Conservation (phyloP, 2,888 invertebrate genomes). For the Philereme vetulata region DNA sequence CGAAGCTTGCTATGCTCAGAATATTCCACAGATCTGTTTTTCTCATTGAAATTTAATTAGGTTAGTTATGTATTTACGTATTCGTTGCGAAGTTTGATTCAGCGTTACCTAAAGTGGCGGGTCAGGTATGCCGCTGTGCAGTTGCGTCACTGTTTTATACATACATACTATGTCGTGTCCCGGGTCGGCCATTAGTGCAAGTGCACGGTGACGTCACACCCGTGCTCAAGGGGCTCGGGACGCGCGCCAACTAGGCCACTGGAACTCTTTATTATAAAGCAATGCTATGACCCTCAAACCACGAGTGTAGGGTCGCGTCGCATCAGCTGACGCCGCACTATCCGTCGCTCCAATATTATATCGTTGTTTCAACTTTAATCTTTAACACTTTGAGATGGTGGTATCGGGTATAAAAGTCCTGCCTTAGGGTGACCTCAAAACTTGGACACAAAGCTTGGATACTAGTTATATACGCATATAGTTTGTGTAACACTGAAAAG, state of each 20-base stretch:
- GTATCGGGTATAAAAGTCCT: no score
- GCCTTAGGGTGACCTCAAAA: no score
- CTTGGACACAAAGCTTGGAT: no score
- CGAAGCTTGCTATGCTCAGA: no score
- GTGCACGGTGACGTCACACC: slow-evolving; percentile 59
- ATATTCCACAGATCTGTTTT: no score
- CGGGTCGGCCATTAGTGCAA: slow-evolving; percentile 60
- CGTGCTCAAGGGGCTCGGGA: slow-evolving; percentile 55
- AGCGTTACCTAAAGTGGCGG: slow-evolving; percentile 6
- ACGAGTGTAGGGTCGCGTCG: slow-evolving; percentile 25
- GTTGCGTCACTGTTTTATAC: slow-evolving; percentile 12
- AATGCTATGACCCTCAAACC: slow-evolving; percentile 38
- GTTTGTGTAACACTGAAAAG: no score
- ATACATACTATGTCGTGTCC: slow-evolving; percentile 18
- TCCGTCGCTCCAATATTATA: not conserved
- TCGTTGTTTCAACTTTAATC: no score
- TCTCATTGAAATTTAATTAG: no score
- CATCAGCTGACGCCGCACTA: slow-evolving; percentile 33
- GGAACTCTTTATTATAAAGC: slow-evolving; percentile 47
- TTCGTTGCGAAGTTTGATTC: not conserved
- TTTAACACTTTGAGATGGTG: no score
- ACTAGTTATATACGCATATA: no score
- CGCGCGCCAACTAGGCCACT: slow-evolving; percentile 69
- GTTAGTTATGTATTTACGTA: no score
- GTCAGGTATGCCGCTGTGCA: slow-evolving; percentile 13